Evolutionary conservation across 1,140 invertebrate species (phyloP).

Genomic region (Homarus americanus): DNA sequence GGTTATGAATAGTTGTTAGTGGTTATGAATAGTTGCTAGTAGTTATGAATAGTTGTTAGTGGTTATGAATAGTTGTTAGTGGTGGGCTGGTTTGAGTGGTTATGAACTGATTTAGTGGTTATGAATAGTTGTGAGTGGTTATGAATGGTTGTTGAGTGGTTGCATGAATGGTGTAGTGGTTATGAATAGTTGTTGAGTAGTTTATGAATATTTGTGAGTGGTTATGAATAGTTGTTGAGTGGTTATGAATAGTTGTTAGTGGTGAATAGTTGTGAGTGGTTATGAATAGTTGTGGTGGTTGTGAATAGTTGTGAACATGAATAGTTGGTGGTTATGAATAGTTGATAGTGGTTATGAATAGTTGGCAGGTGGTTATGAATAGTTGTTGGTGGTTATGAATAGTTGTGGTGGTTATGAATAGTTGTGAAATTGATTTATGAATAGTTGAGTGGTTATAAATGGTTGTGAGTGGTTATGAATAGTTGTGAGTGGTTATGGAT

Average conservation of each 20-base stretch:
- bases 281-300: neutral
- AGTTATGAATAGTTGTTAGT: neutral
- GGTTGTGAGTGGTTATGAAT: neutral
- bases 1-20: neutral
- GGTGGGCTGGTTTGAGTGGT: too few relatives aligned
- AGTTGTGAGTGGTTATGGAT: neutral
- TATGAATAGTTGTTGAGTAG: neutral
- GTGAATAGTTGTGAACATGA: neutral
- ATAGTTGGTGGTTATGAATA: neutral
- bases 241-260: neutral
- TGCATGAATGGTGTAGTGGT: neutral
- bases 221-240: neutral
- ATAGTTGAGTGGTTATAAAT: neutral
- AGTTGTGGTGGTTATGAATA: too few relatives aligned
- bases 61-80: neutral
- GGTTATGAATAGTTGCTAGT: neutral
- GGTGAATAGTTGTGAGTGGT: neutral
- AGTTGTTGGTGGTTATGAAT: neutral
- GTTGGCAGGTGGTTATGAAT: neutral
- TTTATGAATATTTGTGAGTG: too few relatives aligned
- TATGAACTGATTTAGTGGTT: neutral
- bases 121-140: neutral
- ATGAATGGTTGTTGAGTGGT: too few relatives aligned
- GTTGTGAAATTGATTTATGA: neutral
- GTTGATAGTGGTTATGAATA: neutral